A percentile compares a stretch with the other conserved stretches of the same genome.
Evolutionary conservation across 2,888 invertebrate genomes (phyloP).

Genomic region (Hirtodrosophila cameraria): DNA sequence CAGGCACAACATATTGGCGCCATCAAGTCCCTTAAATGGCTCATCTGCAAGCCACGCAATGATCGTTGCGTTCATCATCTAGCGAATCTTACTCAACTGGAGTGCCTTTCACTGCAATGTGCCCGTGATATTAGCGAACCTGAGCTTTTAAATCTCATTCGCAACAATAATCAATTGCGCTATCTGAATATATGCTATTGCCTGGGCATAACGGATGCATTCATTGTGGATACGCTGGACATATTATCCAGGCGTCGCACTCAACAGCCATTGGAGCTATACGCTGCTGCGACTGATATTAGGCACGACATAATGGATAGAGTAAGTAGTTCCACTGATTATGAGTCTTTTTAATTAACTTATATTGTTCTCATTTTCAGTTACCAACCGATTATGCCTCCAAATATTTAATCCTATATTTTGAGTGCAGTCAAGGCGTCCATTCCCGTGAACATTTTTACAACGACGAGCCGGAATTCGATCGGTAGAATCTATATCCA

Average conservation of each 20-base stretch:
- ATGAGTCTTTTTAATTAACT: background rate
- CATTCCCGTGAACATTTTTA: constrained; percentile 51
- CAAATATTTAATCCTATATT: constrained; percentile 48
- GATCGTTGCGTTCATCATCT: constrained; percentile 52
- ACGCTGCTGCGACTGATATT: constrained; percentile 68
- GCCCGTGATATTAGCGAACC: constrained; percentile 60
- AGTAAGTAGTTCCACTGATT: constrained; percentile 29
- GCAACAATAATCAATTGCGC: constrained; percentile 53
- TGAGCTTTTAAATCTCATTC: constrained; percentile 44
- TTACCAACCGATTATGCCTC: constrained; percentile 53
- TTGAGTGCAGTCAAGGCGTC: constrained; percentile 68
- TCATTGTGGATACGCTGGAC: constrained; percentile 49
- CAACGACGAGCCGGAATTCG: constrained; percentile 65
- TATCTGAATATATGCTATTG: constrained; percentile 67
- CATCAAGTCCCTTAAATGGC: constrained; percentile 50
- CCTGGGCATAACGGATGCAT: constrained; percentile 58
- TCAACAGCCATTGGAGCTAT: constrained; percentile 50
- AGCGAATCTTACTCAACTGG: constrained; percentile 46
- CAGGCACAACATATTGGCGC: constrained; percentile 55
- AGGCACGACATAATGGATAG: constrained; percentile 62
- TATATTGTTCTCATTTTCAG: constrained; percentile 34
- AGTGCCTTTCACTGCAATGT: constrained; percentile 61
- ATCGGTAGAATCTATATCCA: constrained; percentile 59
- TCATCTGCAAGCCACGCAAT: constrained; percentile 63
- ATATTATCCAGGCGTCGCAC: constrained; percentile 37